Evolutionary conservation across 2,113 vertebrate genomes (phyloP).

Genomic region (Phylloscopus trochilus): DNA sequence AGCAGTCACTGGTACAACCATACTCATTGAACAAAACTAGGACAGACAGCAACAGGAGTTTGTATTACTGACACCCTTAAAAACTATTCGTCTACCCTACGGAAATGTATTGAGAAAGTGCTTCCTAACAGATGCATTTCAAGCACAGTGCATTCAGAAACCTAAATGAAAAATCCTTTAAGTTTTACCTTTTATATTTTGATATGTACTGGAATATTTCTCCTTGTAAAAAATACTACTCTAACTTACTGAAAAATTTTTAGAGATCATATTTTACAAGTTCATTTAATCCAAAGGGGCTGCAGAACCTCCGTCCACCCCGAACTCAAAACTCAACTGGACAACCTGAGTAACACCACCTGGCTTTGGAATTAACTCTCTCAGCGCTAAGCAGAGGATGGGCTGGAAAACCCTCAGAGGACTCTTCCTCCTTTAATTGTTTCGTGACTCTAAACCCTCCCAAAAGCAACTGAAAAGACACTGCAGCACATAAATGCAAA

Average conservation of each 20-base stretch:
- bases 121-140: neutral
- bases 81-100: neutral
- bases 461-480: neutral
- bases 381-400: fast-evolving
- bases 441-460: neutral
- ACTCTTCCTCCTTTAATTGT: neutral
- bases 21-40: neutral
- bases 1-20: neutral
- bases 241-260: neutral
- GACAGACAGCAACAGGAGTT: neutral
- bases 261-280: neutral
- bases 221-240: neutral
- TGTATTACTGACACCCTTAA: neutral
- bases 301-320: neutral
- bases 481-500: neutral
- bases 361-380: neutral
- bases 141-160: neutral
- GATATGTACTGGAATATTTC: neutral
- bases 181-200: neutral
- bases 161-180: neutral
- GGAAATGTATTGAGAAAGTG: neutral
- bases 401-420: neutral
- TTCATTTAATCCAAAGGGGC: neutral
- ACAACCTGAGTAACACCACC: neutral
- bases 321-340: neutral